A percentile compares a stretch with the other conserved stretches of the same genome.
phyloP scores from a whole-genome alignment of 2,888 invertebrate genomes.

The Alsophila aescularia region DNA sequence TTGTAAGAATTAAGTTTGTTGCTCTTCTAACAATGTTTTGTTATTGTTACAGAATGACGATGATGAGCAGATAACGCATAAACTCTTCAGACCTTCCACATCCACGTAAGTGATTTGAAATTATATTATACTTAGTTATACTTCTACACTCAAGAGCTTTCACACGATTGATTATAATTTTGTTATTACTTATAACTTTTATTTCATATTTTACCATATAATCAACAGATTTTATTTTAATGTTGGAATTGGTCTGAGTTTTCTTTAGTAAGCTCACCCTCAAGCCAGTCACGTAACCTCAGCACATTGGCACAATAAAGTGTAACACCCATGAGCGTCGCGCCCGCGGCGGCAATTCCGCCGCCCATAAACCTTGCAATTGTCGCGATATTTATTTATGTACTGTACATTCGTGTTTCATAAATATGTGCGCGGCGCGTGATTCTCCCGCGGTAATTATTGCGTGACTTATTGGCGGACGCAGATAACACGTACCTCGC shows the following conservation, averaged over 20 bases:
- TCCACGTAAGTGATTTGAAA: constrained; percentile 62
- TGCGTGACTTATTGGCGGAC: constrained; percentile 82
- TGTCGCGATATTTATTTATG: constrained; percentile 72
- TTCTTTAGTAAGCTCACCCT: background rate
- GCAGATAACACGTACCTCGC: constrained; percentile 77
- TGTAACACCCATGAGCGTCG: constrained; percentile 34
- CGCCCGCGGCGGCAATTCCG: constrained; percentile 61
- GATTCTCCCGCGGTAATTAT: constrained; percentile 80
- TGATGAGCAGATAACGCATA: constrained; percentile 72
- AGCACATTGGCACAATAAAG: constrained; percentile 44
- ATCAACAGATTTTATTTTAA: background rate
- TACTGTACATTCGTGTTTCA: constrained; percentile 67
- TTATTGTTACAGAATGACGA: constrained; percentile 72
- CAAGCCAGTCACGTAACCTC: constrained; percentile 41
- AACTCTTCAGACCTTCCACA: constrained; percentile 76
- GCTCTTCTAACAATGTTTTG: constrained; percentile 5
- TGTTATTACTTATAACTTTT: background rate
- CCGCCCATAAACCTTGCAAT: constrained; percentile 63
- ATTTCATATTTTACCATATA: background rate
- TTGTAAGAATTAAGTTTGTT: too few relatives aligned
- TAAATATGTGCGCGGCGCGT: constrained; percentile 78
- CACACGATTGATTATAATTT: constrained; percentile 3
- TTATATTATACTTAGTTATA: background rate
- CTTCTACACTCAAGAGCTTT: constrained; percentile 31
- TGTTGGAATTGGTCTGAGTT: background rate